Evolutionary conservation across 1,140 invertebrate genomes (phyloP).

Genomic region (Saxidomus purpurata): DNA sequence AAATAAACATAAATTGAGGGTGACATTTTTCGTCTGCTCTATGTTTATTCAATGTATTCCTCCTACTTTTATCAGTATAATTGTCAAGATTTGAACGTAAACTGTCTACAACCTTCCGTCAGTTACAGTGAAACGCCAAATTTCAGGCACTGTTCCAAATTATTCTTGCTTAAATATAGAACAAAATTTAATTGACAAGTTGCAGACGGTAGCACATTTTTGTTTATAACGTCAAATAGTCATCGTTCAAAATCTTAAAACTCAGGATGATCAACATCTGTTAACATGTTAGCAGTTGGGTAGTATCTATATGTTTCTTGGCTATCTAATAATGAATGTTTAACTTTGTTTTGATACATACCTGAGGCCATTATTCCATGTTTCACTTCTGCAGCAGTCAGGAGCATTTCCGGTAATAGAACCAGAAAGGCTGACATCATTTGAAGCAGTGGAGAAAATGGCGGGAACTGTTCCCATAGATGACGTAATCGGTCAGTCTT

Average conservation of each 20-base stretch:
- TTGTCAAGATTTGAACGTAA: background rate
- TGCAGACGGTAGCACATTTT: too few species aligned
- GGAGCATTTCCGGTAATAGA: conserved; percentile 76
- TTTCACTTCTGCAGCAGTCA: conserved; percentile 80
- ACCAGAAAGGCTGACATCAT: conserved; percentile 78
- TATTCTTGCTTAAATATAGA: too few species aligned
- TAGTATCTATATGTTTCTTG: too few species aligned
- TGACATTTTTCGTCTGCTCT: background rate
- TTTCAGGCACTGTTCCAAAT: too few species aligned
- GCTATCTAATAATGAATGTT: too few species aligned
- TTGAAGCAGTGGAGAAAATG: conserved; percentile 77
- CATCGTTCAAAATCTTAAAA: too few species aligned
- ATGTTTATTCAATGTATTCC: background rate
- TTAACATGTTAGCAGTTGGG: too few species aligned
- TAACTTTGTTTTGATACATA: too few species aligned
- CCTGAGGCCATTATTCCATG: conserved; percentile 77
- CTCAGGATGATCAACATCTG: too few species aligned
- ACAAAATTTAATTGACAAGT: too few species aligned
- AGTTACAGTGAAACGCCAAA: too few species aligned
- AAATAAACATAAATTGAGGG: background rate
- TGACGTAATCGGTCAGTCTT: conserved; percentile 45
- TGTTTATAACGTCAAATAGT: too few species aligned
- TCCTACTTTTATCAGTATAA: background rate
- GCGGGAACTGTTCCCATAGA: conserved; percentile 79
- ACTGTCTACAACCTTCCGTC: background rate